phyloP scores from a whole-genome alignment of 2,888 invertebrate species.

The Tetheella fluctuosa region DNA sequence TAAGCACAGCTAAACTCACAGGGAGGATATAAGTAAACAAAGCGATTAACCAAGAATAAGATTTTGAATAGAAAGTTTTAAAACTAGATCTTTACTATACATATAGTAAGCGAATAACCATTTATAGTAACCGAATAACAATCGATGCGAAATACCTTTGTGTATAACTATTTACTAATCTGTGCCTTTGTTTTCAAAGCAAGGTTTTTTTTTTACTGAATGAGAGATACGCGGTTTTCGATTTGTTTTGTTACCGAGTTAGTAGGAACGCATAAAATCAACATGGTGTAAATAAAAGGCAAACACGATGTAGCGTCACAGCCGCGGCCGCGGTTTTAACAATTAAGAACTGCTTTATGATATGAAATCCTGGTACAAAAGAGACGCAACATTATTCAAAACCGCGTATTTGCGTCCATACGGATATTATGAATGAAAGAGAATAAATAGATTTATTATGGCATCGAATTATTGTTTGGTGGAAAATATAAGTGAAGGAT shows the following conservation, averaged over 20 bases:
- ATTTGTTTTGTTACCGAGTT: constrained; percentile 9
- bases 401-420: constrained; percentile 29
- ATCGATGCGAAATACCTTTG: too few species aligned
- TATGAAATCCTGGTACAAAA: constrained; percentile 38
- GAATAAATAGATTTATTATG: neutral
- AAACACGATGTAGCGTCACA: neutral
- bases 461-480: too few species aligned
- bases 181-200: too few species aligned
- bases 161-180: too few species aligned
- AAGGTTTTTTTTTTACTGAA: neutral
- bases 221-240: constrained; percentile 3
- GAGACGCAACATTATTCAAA: constrained; percentile 41
- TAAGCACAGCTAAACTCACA: too few species aligned
- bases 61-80: too few species aligned
- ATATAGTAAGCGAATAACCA: too few species aligned
- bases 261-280: constrained; percentile 9
- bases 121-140: too few species aligned
- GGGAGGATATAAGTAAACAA: too few species aligned
- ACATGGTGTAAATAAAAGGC: neutral
- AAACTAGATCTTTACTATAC: too few species aligned
- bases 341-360: constrained; percentile 5
- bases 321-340: constrained; percentile 14
- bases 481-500: too few species aligned
- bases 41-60: too few species aligned
- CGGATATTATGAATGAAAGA: neutral